These are phyloP conservation scores for Brachionus calyciflorus DNA, from an alignment of 1,140 invertebrate genomes.

Conservation along the genomic window DNA sequence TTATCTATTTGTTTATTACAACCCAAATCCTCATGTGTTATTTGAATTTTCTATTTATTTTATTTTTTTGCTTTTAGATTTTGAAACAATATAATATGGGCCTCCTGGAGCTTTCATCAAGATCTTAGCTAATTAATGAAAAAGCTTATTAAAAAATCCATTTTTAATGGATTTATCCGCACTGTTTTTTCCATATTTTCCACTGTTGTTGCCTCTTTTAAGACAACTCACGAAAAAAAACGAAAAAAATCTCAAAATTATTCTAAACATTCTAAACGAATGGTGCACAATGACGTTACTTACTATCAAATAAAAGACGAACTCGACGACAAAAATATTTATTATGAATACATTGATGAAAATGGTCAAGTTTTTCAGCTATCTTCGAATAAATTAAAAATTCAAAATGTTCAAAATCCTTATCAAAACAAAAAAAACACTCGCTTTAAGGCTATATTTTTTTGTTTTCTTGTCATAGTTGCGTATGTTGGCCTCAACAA, in stretches of 20 bases:
- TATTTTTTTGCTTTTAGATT: neutral
- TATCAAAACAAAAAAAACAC: neutral
- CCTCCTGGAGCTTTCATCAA: too few relatives aligned
- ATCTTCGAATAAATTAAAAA: neutral
- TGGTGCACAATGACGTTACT: neutral
- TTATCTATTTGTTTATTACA: neutral
- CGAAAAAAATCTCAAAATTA: too few relatives aligned
- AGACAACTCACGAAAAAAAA: neutral
- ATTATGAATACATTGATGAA: constrained; percentile 13
- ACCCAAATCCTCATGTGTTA: neutral
- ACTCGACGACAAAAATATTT: neutral
- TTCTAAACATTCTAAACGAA: too few relatives aligned
- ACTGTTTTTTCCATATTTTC: neutral
- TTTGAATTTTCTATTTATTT: too few relatives aligned
- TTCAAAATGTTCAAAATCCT: neutral
- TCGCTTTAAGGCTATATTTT: neutral
- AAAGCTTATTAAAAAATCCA: constrained; percentile 35
- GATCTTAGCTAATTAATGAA: too few relatives aligned
- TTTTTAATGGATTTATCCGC: constrained; percentile 25
- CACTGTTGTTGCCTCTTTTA: neutral
- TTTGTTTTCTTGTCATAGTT: neutral
- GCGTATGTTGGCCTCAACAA: constrained; percentile 8
- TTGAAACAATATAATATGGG: neutral
- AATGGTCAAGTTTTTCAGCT: neutral
- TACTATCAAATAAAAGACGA: neutral